Evolutionary conservation across 2,888 invertebrate genomes (phyloP), one percentile per base, ranked within the genome.

Genomic region (Cyrtodaria siliqua): DNA sequence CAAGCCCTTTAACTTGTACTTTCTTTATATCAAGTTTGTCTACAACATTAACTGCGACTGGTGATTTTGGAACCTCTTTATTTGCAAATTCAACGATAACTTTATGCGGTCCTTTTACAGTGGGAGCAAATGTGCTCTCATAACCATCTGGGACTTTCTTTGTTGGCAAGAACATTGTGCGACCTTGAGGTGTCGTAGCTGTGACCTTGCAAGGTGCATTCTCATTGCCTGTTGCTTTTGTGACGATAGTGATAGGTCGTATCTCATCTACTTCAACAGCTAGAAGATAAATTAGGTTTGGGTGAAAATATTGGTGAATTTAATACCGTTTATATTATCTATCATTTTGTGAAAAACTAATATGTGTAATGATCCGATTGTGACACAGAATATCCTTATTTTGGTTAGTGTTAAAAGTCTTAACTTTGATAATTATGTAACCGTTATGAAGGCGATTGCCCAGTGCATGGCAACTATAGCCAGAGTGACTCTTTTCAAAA

Each of bases 1-100:
- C 96, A 53, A 97, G 94, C 86, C 97, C 97, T 86, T 97, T 96
- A 50, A 97, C 96, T 93, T 96, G 95, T 85, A 97, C 95, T 93
- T 97, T 97, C 55, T 96, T 96, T 9, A 97, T 95, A 91, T 97
- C 97, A 63, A 97, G 87, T 72, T 88, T 91, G 47, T 93, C 89
- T 70, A 91, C 89, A 52, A 82, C 82, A 67, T 86, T 83, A 27
- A 90, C 90, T 56, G 79, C 89, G 79, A 92, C 91, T 2, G 93
- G 93, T 18, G 92, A 90, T 29, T 88, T 86, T 38, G 90, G 89
- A 57, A 93, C 90, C 57, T 89, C 91, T 55, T 87, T 80, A 33
- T 91, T 91, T 47, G 87, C 90, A 70, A 91, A 91, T 20, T 89
- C 86, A 38, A 93, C 86, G 72, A 92, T 92, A 67, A 94, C 89